phyloP scores from a whole-genome alignment of 2,797 vertebrate genomes.

The Tenualosa ilisha region DNA sequence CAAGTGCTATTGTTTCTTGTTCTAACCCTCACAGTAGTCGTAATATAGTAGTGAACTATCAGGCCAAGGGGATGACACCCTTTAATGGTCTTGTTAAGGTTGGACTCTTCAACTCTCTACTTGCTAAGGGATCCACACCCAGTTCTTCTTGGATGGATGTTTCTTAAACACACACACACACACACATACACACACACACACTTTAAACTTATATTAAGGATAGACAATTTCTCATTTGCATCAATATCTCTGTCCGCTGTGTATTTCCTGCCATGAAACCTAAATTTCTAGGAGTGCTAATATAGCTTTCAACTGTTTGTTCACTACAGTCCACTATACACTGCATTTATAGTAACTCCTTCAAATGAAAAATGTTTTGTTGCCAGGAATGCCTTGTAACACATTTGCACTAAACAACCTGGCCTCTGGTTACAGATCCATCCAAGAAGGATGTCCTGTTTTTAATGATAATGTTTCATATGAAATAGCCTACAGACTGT shows the following conservation, averaged over 20 bases:
- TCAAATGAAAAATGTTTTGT: slow-evolving; percentile 67
- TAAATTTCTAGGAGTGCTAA: background rate
- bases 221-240: background rate
- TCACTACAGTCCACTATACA: slow-evolving; percentile 32
- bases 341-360: slow-evolving; percentile 22
- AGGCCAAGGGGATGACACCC: slow-evolving; percentile 4
- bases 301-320: slow-evolving; percentile 22
- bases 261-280: slow-evolving; percentile 6
- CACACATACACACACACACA: no score
- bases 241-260: slow-evolving; percentile 74
- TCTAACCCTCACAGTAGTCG: slow-evolving; percentile 25
- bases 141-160: slow-evolving; percentile 24
- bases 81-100: slow-evolving; percentile 3
- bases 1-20: slow-evolving; percentile 34
- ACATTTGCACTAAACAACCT: slow-evolving; percentile 91
- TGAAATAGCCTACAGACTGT: slow-evolving; percentile 89
- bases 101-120: background rate
- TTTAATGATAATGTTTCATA: slow-evolving; percentile 93
- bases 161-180: background rate
- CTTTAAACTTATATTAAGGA: background rate
- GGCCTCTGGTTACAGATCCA: slow-evolving; percentile 85
- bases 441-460: slow-evolving; percentile 88
- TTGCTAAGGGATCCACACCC: background rate
- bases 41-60: slow-evolving; percentile 11
- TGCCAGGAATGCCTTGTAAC: slow-evolving; percentile 89